Conservation (phyloP, 2,797 vertebrate genomes). For the Pangasius macronema region DNA sequence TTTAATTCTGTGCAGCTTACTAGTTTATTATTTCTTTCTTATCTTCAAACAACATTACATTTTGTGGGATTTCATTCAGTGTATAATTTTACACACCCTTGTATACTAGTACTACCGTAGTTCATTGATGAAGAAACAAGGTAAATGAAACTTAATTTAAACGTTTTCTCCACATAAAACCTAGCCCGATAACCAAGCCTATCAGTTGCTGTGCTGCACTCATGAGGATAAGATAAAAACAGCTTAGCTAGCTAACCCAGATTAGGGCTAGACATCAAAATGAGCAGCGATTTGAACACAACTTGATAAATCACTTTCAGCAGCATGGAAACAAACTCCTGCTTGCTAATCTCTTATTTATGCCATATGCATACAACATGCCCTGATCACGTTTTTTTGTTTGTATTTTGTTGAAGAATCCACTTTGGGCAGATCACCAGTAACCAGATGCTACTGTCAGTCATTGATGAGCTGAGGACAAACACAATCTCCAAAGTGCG, state of each 20-base stretch:
- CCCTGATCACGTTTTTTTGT: background rate
- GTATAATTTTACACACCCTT: background rate
- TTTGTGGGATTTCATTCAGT: background rate
- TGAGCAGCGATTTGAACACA: background rate
- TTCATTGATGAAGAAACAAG: background rate
- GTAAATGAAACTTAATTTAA: background rate
- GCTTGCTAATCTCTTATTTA: background rate
- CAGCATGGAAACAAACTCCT: background rate
- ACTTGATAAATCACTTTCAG: background rate
- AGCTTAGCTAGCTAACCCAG: background rate
- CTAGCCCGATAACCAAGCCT: background rate
- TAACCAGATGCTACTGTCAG: constrained; percentile 90
- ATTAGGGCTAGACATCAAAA: background rate
- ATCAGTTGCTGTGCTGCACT: background rate
- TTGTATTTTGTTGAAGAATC: constrained; percentile 75
- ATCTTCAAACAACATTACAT: background rate
- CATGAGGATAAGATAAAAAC: background rate
- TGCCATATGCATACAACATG: background rate
- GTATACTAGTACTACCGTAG: background rate
- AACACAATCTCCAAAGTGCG: constrained; percentile 87
- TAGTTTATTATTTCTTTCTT: background rate
- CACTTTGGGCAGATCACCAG: constrained; percentile 94
- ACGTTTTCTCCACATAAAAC: background rate
- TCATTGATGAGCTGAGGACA: constrained; percentile 87
- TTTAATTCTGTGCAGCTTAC: background rate